Evolutionary conservation across 2,888 invertebrate genomes (phyloP), one percentile per base, ranked within the genome.

Genomic region (Drosophila testacea): DNA sequence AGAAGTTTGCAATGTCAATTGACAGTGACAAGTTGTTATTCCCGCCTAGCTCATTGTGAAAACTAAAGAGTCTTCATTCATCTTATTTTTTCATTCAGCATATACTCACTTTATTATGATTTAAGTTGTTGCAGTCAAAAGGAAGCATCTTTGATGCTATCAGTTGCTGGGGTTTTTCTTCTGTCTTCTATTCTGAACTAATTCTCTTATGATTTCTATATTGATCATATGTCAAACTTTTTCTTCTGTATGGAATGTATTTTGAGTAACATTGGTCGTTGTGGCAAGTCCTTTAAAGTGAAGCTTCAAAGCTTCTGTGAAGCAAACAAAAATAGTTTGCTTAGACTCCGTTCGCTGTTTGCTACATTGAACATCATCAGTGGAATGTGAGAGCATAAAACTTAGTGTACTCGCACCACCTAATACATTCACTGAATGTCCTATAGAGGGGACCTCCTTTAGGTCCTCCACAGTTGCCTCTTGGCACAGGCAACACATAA

Each of bases 301-400:
- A 11, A 32, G 54, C 7, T 41, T 32, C 39, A 30, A 52, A 28
- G 52, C 32, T 42, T 55, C 42, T 42, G 4, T 22, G 13, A 10
- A 22, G 44, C 36, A 38, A 56, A 41, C 9, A 38, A 30, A 44
- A 46, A 60, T 54, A 65, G 60, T 69, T 56, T 34, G 28, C 11
- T n/a, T 7, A 28, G 34, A 60, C 55, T 69, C 48, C 13, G 38
- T 55, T 54, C 41, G 28, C 28, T 41, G 9, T 61, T 63, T 60
- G 77, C 65, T 66, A 71, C 81, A 80, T 77, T 80, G 74, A 80
- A 51, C 79, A 80, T 52, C 41, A 62, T 71, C 41, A 42, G 41
- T 36, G 63, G 60, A 68, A 79, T 73, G 65, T 48, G 60, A 36
- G 38, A 44, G 42, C 63, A 77, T 80, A 66, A 79, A 79, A 80